Percentiles rank a stretch among this genome's conserved stretches.
These are phyloP conservation scores for Antigone vipio DNA, from an alignment of 2,113 vertebrate species.

Conservation along the genomic window DNA sequence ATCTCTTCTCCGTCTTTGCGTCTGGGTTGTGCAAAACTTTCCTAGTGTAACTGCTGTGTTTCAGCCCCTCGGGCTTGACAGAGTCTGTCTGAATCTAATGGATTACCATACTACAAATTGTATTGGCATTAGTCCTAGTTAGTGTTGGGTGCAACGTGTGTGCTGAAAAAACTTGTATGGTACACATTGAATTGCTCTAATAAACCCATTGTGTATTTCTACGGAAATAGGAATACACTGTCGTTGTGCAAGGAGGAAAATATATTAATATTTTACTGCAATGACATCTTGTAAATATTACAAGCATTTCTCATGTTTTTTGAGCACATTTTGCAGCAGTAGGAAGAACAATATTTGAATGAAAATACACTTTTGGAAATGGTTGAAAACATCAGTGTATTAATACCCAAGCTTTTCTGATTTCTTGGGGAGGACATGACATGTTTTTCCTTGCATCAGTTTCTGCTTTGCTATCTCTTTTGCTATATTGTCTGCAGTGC, in stretches of 20 bases:
- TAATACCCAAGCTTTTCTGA: background rate
- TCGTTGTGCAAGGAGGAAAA: background rate
- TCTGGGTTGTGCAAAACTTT: background rate
- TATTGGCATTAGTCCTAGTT: background rate
- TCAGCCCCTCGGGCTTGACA: background rate
- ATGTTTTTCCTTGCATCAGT: background rate
- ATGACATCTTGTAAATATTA: background rate
- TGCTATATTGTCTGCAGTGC: background rate
- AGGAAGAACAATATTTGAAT: background rate
- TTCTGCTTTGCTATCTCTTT: background rate
- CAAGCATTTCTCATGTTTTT: background rate
- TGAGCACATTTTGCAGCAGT: background rate
- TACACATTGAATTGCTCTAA: background rate
- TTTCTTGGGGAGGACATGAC: background rate
- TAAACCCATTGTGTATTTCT: background rate
- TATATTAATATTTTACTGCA: background rate
- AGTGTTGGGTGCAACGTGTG: background rate
- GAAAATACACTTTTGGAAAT: background rate
- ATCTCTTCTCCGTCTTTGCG: background rate
- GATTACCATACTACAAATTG: background rate
- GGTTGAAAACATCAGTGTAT: background rate
- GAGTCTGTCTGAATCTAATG: background rate
- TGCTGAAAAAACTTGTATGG: background rate
- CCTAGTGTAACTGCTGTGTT: background rate
- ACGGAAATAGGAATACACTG: background rate